Base-by-base conservation (phyloP, 2,113 vertebrate genomes). In the Sinocyclocheilus maitianheensis region DNA sequence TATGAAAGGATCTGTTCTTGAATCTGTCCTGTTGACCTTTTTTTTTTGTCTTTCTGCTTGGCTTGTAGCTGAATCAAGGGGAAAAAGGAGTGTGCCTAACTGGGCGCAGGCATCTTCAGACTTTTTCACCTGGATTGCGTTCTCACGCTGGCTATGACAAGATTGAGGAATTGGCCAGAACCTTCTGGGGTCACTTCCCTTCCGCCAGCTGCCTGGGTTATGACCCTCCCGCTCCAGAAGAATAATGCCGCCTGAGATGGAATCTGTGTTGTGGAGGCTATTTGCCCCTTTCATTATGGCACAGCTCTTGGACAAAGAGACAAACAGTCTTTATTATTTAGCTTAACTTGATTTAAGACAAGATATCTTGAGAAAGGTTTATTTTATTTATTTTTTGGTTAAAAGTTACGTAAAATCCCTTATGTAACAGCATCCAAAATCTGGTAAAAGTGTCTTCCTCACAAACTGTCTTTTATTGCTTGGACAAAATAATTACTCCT, bases 111-210 rank as follows among this genome's bases (percentile, higher is more conserved):
- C 89, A 20, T 90, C 92, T 20, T 93, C 91, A 0, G 92, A 94
- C 89, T 94, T 94, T 88, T 92, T 93, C 37, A 91, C 79, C 87
- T 94, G 93, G 93, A 86, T 93, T 71, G 24, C 89, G 91, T 5
- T 85, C 85, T 48, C 83, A 91, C 4, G 93, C 85, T 40, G 92
- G 90, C 48, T 92, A 92, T 26, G 90, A 92, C 2, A 89, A 89
- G 81, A 91, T 91, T 0, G 82, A 91, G 3, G 91, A 90, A 34
- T 87, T 93, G 85, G 91, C 93, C 37, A 87, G 89, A 48, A 93
- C 87, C 76, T 94, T 92, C 92, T 94, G 93, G 93, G 93, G 92
- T 77, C 93, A 94, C 76, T 94, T 94, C 58, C 93, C 93, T 13
- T 90, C 91, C 4, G 93, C 93, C 34, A 89, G 85, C 76, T 84